A percentile compares a stretch with the other conserved stretches of the same genome.
phyloP scores from a whole-genome alignment of 2,797 vertebrate species.

The Cyprinella venusta region DNA sequence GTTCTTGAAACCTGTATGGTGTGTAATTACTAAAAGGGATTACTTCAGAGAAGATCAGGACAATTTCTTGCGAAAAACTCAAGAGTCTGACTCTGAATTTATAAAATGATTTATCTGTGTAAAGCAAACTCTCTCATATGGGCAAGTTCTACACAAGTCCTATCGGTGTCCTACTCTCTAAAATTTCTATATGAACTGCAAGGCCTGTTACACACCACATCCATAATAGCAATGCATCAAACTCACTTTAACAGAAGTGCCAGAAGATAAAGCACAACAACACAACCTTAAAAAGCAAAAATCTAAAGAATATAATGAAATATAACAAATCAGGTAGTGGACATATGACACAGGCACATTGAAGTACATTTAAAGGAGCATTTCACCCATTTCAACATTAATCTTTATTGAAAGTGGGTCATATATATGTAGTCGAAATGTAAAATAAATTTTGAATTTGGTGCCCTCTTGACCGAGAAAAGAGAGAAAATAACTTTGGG shows the following conservation, averaged over 20 bases:
- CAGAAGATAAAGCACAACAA: background rate
- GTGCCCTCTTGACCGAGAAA: too few relatives aligned
- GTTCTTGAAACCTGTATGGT: constrained; percentile 39
- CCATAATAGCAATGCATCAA: background rate
- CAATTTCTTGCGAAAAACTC: background rate
- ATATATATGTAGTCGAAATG: too few relatives aligned
- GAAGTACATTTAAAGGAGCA: background rate
- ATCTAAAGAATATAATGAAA: background rate
- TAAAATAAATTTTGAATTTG: too few relatives aligned
- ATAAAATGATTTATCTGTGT: background rate
- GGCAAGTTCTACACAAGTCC: background rate
- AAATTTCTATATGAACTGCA: background rate
- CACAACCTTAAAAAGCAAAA: background rate
- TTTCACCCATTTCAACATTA: too few relatives aligned
- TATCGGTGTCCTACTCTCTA: background rate
- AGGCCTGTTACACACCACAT: background rate
- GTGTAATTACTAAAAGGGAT: constrained; percentile 33
- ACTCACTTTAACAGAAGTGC: background rate
- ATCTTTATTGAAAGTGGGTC: too few relatives aligned
- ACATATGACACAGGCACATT: background rate
- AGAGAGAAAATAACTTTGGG: too few relatives aligned
- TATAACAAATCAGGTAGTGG: background rate
- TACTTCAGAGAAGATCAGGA: background rate
- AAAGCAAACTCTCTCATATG: background rate
- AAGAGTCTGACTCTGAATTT: background rate